Conservation (phyloP, 2,888 invertebrate genomes). For the Pristionchus entomophagus region DNA sequence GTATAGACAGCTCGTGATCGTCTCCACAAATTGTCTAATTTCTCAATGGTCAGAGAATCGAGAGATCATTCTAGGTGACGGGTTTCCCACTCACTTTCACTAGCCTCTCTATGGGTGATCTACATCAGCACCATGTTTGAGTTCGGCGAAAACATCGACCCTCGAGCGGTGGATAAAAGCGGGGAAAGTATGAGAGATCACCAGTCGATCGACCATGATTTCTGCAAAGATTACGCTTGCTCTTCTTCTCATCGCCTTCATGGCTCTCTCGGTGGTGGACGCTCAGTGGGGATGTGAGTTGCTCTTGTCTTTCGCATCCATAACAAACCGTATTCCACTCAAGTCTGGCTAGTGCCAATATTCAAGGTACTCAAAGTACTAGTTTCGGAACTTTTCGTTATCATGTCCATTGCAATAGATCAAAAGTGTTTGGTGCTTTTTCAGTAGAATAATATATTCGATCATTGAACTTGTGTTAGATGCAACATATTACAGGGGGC, state of each 20-base stretch:
- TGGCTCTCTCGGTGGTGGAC: neutral
- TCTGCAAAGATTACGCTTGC: neutral
- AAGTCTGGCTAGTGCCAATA: neutral
- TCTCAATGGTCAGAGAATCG: no score
- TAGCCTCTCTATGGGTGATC: no score
- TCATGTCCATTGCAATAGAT: neutral
- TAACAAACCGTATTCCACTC: neutral
- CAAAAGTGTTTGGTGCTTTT: neutral
- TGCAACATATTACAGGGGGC: neutral
- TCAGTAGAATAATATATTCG: no score
- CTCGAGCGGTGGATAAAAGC: neutral
- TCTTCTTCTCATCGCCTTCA: conserved; percentile 6
- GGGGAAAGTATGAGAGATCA: neutral
- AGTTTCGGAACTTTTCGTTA: neutral
- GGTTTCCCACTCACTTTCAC: no score
- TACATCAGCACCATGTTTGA: neutral
- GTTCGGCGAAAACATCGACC: neutral
- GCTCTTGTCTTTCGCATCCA: neutral
- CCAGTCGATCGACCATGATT: neutral
- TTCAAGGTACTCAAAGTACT: neutral
- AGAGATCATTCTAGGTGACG: no score
- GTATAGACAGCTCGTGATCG: neutral
- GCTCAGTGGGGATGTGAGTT: conserved; percentile 17
- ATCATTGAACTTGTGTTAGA: no score
- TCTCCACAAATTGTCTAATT: no score